phyloP scores from a whole-genome alignment of 2,113 vertebrate genomes.

The Poeciliopsis occidentalis region DNA sequence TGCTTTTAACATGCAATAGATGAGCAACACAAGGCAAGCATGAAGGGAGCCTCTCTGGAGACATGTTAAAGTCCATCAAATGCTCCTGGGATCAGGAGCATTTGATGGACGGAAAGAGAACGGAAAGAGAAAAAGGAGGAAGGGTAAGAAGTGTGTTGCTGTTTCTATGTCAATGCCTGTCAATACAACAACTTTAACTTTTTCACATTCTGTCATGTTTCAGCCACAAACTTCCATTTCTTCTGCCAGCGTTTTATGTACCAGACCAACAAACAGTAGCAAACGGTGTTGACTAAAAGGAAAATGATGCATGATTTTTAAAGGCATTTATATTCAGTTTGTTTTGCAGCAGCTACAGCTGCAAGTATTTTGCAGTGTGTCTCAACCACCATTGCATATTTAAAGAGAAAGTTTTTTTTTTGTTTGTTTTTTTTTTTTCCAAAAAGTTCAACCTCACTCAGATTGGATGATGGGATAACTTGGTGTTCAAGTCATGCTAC shows the following conservation, averaged over 20 bases:
- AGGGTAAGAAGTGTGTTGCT: slow-evolving; percentile 40
- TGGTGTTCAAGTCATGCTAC: background rate
- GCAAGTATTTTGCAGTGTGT: background rate
- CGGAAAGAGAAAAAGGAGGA: slow-evolving; percentile 26
- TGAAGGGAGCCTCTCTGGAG: slow-evolving; percentile 56
- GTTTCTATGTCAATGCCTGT: slow-evolving; percentile 11
- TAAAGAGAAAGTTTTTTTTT: no score
- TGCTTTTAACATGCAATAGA: slow-evolving; percentile 68
- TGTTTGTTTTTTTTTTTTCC: no score
- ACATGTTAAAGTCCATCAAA: slow-evolving; percentile 65
- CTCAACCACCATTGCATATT: background rate
- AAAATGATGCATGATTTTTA: background rate
- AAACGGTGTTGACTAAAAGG: no score
- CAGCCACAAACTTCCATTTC: background rate
- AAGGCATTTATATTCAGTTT: background rate
- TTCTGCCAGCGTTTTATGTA: background rate
- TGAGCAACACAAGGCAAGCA: slow-evolving; percentile 43
- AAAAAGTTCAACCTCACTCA: background rate
- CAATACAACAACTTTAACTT: background rate
- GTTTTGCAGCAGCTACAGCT: no score
- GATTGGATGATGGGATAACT: background rate
- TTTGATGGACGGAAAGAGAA: no score
- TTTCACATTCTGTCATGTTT: background rate
- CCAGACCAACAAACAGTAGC: no score
- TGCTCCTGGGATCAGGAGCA: slow-evolving; percentile 47